Conservation (phyloP, 2,888 invertebrate species). For the Aporophyla lueneburgensis region DNA sequence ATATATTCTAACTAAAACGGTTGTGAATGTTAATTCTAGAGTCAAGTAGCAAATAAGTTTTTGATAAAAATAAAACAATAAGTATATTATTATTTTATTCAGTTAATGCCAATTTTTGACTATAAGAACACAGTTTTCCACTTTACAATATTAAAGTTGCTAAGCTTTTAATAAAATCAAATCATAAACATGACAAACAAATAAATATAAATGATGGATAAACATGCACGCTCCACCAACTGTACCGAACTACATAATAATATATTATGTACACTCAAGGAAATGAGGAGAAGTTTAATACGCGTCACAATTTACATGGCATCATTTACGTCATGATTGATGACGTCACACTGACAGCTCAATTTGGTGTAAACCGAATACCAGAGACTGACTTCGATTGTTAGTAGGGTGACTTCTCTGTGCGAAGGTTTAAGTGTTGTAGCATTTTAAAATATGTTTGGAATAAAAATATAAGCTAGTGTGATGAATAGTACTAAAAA, state of each 20-base stretch:
- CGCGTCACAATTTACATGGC: constrained; percentile 79
- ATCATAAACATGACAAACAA: constrained; percentile 47
- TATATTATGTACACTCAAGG: constrained; percentile 69
- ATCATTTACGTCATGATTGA: constrained; percentile 83
- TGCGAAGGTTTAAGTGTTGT: background rate
- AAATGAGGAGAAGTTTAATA: constrained; percentile 79
- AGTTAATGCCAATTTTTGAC: too few species aligned
- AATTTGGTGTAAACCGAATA: constrained; percentile 83
- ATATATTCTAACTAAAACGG: too few species aligned
- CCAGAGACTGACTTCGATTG: constrained; percentile 69
- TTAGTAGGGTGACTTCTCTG: constrained; percentile 70
- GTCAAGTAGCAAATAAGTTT: too few species aligned
- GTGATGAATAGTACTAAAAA: background rate
- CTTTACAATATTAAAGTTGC: background rate
- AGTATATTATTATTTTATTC: too few species aligned
- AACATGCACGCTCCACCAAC: constrained; percentile 52
- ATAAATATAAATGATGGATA: constrained; percentile 63
- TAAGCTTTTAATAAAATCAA: background rate
- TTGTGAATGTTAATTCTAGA: background rate
- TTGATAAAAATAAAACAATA: too few species aligned
- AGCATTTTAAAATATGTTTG: background rate
- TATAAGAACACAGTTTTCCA: background rate
- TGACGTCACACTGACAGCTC: constrained; percentile 78
- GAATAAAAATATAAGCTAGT: too few species aligned
- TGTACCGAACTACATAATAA: constrained; percentile 44